Base-by-base conservation (phyloP, 2,113 vertebrate species). In the Eulemur rufifrons region DNA sequence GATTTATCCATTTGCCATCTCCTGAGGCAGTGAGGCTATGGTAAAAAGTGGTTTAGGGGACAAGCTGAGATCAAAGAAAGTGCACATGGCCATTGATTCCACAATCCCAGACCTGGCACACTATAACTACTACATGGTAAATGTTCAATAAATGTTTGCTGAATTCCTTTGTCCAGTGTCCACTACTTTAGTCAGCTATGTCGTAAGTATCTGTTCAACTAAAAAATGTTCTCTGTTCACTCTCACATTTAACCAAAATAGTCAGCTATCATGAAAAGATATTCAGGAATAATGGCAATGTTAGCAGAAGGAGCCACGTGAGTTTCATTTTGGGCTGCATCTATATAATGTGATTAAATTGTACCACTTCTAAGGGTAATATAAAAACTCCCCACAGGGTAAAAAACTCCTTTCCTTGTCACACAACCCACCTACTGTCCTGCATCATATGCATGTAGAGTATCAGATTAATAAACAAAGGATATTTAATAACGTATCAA, bases 401-500 rank as follows among this genome's bases (percentile, higher is more conserved):
- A 8, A 56, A 88, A 69, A 82, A 61, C 61, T 78, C 59, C 82
- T 96, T 97, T 94, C 95, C 96, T 97, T 97, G 94, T 97, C 92
- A 95, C 88, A 96, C 96, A 73, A 61, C 8, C 37, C 63, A 84
- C 86, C 86, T 23, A 69, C 45, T 76, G 50, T 59, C 81, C 64
- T 25, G 17, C 23, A 93, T 76, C 47, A 93, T 42, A 47, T 39
- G 81, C 76, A 56, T 7, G 81, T 69, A 94, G 96, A 94, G 92
- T 90, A 96, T 95, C 73, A 45, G 86, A 81, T 93, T 98, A 98
- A 97, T 97, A 98, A 98, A 97, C 78, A 95, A 95, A 86, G 92
- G 90, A 95, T 97, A 97, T 95, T 93, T 86, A 97, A 89, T 96
- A 98, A 98, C 90, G 82, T 96, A 98, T 97, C 95, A 97, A 93